These are phyloP conservation scores for Drosophila orosa DNA, from an alignment of 1,140 invertebrate genomes.

Conservation along the genomic window DNA sequence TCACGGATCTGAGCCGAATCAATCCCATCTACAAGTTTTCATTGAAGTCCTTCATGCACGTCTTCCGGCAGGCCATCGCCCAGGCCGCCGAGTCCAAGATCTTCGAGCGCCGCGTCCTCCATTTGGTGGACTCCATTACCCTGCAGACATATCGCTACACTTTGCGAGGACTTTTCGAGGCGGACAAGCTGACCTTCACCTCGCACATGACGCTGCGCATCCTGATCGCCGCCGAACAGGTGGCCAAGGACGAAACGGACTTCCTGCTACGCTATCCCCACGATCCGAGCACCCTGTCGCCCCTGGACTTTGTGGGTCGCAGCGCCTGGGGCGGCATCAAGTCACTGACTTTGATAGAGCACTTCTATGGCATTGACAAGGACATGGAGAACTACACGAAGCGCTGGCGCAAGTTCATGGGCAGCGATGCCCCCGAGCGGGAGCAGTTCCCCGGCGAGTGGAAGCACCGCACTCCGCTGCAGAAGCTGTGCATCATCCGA, in stretches of 20 bases:
- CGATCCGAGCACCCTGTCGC: slow-evolving; percentile 88
- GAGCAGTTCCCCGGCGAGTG: slow-evolving; percentile 98
- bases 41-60: slow-evolving; percentile 96
- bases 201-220: slow-evolving; percentile 95
- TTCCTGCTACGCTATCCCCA: slow-evolving; percentile 94
- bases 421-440: slow-evolving; percentile 95
- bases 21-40: slow-evolving; percentile 99
- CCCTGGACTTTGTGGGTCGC: slow-evolving; percentile 94
- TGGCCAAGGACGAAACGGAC: slow-evolving; percentile 91
- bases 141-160: slow-evolving; percentile 95
- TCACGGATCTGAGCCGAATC: slow-evolving; percentile 96
- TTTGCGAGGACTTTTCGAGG: slow-evolving; percentile 96
- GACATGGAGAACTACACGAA: slow-evolving; percentile 97
- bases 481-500: slow-evolving; percentile 96
- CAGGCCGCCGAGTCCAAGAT: slow-evolving; percentile 88
- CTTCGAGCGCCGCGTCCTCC: slow-evolving; percentile 89
- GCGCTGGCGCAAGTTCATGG: slow-evolving; percentile 96
- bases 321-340: slow-evolving; percentile 95
- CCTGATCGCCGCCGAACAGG: slow-evolving; percentile 87
- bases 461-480: slow-evolving; percentile 96
- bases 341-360: slow-evolving; percentile 90
- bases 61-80: slow-evolving; percentile 95
- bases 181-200: slow-evolving; percentile 96
- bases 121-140: slow-evolving; percentile 95
- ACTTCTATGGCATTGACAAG: slow-evolving; percentile 95